Base-by-base conservation (phyloP, 2,113 vertebrate genomes). In the Picathartes gymnocephalus region DNA sequence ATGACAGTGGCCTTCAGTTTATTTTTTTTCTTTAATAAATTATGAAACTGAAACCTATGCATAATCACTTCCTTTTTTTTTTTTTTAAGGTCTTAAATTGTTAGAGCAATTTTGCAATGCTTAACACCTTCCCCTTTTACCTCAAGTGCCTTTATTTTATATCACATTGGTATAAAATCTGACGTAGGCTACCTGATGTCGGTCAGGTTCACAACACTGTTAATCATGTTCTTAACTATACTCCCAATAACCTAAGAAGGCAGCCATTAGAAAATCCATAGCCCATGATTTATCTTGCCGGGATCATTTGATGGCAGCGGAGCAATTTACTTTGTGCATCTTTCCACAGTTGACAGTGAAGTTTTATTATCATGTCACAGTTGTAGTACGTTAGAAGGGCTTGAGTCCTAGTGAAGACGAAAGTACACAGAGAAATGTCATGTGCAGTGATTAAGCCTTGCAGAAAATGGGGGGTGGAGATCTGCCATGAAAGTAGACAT, bases 201-300 rank as follows among this genome's bases (percentile, higher is more conserved):
- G 0, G 48, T 83, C 71, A 80, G 80, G 57, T 62, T 88, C 76
- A 65, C 58, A 86, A 53, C 19, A 37, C 28, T 40, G 70, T 92
- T 93, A 80, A 88, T 91, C 89, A 81, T 50, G 64, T 65, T 86
- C 76, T 72, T 95, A 92, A 90, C 71, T 73, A 80, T 10, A 40
- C 4, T 89, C 81, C 37, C 91, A 88, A 89, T 87, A 66, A 57
- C 42, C 66, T 91, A 92, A 90, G 57, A 81, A 62, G 27, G 72
- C 23, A 93, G 64, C 56, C 83, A 62, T 70, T 66, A 92, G 42
- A 93, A 94, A 96, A 95, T 61, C 66, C 45, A 90, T 92, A 22
- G 48, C 17, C 39, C 47, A 18, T 74, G 76, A 93, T 94, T 95
- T 88, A 90, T 94, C 86, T 83, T 73, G 68, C 73, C 50, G 82